phyloP scores from a whole-genome alignment of 2,797 vertebrate species.

The Falco columbarius region DNA sequence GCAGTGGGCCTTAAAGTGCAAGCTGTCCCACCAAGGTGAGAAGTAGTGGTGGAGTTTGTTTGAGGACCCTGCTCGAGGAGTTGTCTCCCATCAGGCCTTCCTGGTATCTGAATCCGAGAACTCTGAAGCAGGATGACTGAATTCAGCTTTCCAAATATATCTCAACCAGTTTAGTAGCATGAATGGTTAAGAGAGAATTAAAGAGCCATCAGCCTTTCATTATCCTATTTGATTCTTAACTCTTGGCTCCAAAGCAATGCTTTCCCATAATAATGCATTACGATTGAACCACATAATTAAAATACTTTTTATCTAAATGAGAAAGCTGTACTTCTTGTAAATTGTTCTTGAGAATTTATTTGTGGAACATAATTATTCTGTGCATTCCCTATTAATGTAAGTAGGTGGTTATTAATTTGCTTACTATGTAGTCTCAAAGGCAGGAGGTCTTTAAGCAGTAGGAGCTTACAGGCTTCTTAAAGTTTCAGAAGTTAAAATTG shows the following conservation, averaged over 20 bases:
- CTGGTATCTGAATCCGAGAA: background rate
- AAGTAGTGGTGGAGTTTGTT: background rate
- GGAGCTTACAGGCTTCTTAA: background rate
- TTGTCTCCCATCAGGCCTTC: background rate
- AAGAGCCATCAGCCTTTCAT: background rate
- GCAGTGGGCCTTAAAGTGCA: background rate
- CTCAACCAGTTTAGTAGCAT: background rate
- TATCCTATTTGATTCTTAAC: conserved; percentile 34
- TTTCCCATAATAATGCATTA: conserved; percentile 24
- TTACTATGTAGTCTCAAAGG: background rate
- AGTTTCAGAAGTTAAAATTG: background rate
- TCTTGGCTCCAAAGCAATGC: conserved; percentile 17
- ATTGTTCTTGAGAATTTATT: conserved; percentile 14
- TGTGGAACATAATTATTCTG: conserved; percentile 10
- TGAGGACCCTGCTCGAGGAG: background rate
- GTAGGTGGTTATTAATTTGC: conserved; percentile 13
- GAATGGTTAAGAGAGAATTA: conserved; percentile 11
- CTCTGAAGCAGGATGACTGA: background rate
- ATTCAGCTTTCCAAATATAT: background rate
- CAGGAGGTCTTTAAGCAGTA: background rate
- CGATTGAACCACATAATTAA: background rate
- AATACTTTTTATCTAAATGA: conserved; percentile 49
- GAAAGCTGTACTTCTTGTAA: conserved; percentile 22
- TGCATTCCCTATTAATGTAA: background rate
- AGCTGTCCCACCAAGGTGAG: background rate